Evolutionary conservation across 2,113 vertebrate genomes (phyloP).

Genomic region (Nanorana parkeri): DNA sequence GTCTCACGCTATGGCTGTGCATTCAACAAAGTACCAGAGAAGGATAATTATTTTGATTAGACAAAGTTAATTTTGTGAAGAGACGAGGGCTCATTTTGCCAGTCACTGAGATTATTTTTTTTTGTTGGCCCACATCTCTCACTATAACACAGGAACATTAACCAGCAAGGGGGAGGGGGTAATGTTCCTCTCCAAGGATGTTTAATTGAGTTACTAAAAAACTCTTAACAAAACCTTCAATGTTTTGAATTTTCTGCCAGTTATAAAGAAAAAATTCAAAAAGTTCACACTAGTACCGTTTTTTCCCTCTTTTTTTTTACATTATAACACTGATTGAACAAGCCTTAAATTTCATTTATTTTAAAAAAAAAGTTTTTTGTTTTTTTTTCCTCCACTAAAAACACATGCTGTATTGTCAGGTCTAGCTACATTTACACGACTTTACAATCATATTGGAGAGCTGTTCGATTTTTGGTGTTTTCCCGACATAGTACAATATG

Average conservation of each 20-base stretch:
- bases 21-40: constrained; percentile 45
- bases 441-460: constrained; percentile 99
- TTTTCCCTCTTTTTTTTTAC: constrained; percentile 59
- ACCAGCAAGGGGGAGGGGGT: constrained; percentile 16
- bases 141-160: constrained; percentile 51
- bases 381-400: constrained; percentile 35
- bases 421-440: constrained; percentile 98
- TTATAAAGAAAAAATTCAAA: constrained; percentile 72
- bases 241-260: constrained; percentile 74
- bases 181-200: constrained; percentile 62
- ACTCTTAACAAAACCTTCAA: constrained; percentile 73
- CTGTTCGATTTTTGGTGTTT: constrained; percentile 96
- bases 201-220: constrained; percentile 73
- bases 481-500: constrained; percentile 96
- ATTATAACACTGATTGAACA: constrained; percentile 65
- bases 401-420: constrained; percentile 56
- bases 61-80: constrained; percentile 11
- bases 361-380: constrained; percentile 20
- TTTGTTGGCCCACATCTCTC: constrained; percentile 26
- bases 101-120: not conserved
- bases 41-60: not conserved
- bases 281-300: constrained; percentile 76
- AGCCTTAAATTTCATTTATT: constrained; percentile 63
- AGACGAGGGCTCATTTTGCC: constrained; percentile 34
- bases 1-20: not conserved